These are phyloP conservation scores for Drosophila kurseongensis DNA, from an alignment of 1,140 invertebrate species.

Conservation along the genomic window DNA sequence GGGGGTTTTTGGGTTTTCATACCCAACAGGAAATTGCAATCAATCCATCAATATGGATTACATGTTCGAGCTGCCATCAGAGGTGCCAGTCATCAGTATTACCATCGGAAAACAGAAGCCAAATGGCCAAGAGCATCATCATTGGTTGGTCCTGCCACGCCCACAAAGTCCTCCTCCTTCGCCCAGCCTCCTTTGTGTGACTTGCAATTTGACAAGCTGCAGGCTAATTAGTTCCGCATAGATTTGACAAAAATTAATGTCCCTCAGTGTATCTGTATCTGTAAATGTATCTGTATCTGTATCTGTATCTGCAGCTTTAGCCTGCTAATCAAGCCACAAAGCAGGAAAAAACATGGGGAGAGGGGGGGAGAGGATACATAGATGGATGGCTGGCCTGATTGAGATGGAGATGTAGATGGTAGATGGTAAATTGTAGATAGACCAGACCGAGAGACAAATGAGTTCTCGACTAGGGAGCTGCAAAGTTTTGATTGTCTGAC, in stretches of 20 bases:
- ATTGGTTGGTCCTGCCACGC: conserved; percentile 4
- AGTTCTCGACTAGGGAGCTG: conserved; percentile 18
- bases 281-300: conserved; percentile 14
- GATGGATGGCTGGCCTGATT: conserved; percentile 15
- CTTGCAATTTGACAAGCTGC: conserved; percentile 79
- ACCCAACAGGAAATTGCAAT: conserved; percentile 83
- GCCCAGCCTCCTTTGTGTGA: conserved; percentile 55
- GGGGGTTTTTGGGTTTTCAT: not conserved
- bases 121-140: conserved; percentile 27
- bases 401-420: conserved; percentile 9
- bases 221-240: conserved; percentile 80
- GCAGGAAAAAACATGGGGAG: not conserved
- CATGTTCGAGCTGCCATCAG: conserved; percentile 43
- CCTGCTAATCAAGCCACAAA: conserved; percentile 49
- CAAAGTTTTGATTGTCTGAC: conserved; percentile 29
- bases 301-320: conserved; percentile 20
- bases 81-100: conserved; percentile 73
- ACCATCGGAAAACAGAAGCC: conserved; percentile 2
- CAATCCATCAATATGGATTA: conserved; percentile 84
- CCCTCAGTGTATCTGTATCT: conserved; percentile 3
- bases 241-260: conserved; percentile 81
- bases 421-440: not conserved
- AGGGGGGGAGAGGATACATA: not conserved
- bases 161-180: not conserved
- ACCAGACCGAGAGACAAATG: conserved; percentile 39